Conservation (phyloP, 2,113 vertebrate genomes). For the Theristicus caerulescens region DNA sequence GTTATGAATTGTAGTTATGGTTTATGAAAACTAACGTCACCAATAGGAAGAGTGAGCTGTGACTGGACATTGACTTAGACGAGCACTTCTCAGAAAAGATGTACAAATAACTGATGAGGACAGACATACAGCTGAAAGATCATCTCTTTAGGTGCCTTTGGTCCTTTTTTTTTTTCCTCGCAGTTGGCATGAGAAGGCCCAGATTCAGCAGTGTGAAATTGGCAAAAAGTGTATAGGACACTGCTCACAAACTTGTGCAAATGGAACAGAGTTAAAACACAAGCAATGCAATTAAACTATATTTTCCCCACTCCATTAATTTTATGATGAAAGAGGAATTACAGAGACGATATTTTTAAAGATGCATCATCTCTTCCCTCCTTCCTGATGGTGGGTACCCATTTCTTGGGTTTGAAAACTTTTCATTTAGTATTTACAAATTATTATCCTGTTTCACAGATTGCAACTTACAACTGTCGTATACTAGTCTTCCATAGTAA, state of each 20-base stretch:
- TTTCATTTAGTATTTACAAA: neutral
- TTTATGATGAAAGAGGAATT: neutral
- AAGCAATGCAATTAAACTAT: neutral
- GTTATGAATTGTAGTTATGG: too few species aligned
- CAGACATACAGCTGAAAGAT: neutral
- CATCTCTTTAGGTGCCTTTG: neutral
- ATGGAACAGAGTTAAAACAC: neutral
- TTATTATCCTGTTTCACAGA: neutral
- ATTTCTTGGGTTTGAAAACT: neutral
- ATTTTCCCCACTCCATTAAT: accelerated
- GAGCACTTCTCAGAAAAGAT: neutral
- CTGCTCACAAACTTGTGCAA: neutral
- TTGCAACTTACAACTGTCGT: neutral
- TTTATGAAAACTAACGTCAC: neutral
- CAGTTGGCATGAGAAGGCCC: neutral
- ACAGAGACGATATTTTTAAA: neutral
- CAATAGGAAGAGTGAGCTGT: neutral
- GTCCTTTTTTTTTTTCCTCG: neutral
- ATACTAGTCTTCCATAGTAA: neutral
- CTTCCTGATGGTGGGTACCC: neutral
- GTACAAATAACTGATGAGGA: neutral
- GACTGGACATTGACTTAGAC: neutral
- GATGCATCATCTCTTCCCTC: neutral
- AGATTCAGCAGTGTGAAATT: neutral
- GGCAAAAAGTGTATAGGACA: neutral